Percentiles rank a stretch among this genome's conserved stretches.
phyloP scores from a whole-genome alignment of 2,113 vertebrate genomes.

The Arenaria interpres region DNA sequence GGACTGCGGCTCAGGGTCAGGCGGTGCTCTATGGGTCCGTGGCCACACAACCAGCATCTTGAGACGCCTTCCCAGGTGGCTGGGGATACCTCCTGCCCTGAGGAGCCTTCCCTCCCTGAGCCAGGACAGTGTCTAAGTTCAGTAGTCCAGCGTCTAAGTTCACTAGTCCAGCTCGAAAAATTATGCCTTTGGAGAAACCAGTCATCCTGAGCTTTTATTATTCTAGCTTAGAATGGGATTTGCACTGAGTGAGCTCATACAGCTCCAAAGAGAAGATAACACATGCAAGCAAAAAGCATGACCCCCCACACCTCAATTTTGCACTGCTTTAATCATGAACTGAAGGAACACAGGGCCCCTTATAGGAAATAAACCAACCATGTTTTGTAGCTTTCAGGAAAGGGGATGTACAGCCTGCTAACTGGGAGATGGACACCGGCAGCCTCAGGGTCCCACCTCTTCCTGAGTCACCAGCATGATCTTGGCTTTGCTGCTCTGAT shows the following conservation, averaged over 20 bases:
- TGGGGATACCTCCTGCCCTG: not conserved
- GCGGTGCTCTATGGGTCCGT: not conserved
- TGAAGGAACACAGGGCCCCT: not conserved
- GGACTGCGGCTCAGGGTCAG: not conserved
- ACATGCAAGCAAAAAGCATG: not conserved
- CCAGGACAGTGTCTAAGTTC: not conserved
- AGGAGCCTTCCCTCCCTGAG: not conserved
- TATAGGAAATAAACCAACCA: not conserved
- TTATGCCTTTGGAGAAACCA: not conserved
- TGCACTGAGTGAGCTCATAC: not conserved
- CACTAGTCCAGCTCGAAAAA: not conserved
- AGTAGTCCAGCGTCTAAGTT: not conserved
- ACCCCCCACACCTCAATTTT: not conserved
- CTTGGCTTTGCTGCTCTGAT: not conserved
- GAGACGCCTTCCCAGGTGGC: not conserved
- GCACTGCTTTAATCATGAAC: not conserved
- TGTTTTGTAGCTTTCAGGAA: not conserved
- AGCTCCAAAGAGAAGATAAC: not conserved
- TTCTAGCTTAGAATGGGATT: not conserved
- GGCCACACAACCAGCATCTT: rapidly evolving
- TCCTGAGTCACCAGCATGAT: not conserved
- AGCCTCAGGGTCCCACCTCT: not conserved
- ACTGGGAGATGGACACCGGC: not conserved
- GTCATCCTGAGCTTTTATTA: not conserved
- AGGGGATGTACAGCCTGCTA: not conserved